Percentiles rank a stretch among this genome's conserved stretches.
Conservation (phyloP, 2,797 vertebrate genomes). For the Balearica regulorum region DNA sequence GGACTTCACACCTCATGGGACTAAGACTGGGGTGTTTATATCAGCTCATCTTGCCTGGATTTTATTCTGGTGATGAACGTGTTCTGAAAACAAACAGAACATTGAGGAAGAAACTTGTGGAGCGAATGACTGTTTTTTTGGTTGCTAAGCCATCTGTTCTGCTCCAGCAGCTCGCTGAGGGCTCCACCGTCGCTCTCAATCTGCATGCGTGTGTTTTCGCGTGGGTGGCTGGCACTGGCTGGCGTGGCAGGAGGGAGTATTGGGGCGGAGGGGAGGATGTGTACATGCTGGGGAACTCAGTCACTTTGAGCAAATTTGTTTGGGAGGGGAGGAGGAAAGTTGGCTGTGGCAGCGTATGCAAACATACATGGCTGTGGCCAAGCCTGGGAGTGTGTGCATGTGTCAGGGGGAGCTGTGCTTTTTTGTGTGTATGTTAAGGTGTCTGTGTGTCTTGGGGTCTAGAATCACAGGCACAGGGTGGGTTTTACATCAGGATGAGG, state of each 20-base stretch:
- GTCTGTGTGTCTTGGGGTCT: too few relatives aligned
- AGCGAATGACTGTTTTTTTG: slow-evolving; percentile 57
- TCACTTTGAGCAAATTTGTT: neutral
- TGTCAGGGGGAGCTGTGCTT: neutral
- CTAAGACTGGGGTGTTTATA: slow-evolving; percentile 30
- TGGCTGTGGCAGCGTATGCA: neutral
- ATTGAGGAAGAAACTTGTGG: slow-evolving; percentile 54
- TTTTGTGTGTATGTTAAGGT: neutral
- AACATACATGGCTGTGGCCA: neutral
- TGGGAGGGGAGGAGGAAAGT: neutral
- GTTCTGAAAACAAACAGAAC: slow-evolving; percentile 70
- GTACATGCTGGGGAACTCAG: neutral
- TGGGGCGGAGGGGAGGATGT: neutral
- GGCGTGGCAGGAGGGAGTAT: neutral
- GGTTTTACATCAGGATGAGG: neutral
- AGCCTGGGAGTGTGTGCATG: neutral
- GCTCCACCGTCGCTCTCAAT: neutral
- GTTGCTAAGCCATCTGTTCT: slow-evolving; percentile 69
- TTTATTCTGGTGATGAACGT: slow-evolving; percentile 14
- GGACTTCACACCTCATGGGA: slow-evolving; percentile 13
- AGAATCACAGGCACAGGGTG: neutral
- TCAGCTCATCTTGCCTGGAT: slow-evolving; percentile 32
- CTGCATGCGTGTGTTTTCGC: neutral
- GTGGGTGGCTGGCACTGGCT: slow-evolving; percentile 47
- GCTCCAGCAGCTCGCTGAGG: slow-evolving; percentile 54